Percentiles rank a stretch among this genome's conserved stretches.
phyloP scores from a whole-genome alignment of 2,797 vertebrate species.

The Cyprinella venusta region DNA sequence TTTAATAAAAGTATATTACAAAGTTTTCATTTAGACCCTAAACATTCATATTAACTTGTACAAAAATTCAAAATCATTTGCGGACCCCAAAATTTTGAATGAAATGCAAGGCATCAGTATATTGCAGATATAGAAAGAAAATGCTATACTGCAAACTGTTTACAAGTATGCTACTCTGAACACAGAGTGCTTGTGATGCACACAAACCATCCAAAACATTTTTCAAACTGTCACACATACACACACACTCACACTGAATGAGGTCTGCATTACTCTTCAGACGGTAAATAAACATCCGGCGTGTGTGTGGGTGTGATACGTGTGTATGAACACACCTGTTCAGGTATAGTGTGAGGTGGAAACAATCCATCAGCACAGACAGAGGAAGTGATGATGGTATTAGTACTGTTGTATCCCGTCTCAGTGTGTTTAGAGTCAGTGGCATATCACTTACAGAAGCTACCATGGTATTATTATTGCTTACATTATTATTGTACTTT shows the following conservation, averaged over 20 bases:
- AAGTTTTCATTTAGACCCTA: no score
- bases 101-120: neutral
- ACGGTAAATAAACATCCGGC: constrained; percentile 43
- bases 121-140: neutral
- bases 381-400: constrained; percentile 43
- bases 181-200: constrained; percentile 1
- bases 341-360: constrained; percentile 59
- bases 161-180: neutral
- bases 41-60: no score
- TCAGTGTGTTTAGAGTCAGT: neutral
- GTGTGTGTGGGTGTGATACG: constrained; percentile 38
- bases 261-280: constrained; percentile 32
- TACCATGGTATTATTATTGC: neutral
- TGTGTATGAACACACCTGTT: constrained; percentile 55
- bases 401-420: neutral
- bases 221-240: neutral
- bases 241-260: neutral
- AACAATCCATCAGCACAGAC: constrained; percentile 59
- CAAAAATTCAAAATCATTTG: no score
- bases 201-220: neutral
- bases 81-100: neutral
- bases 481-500: neutral
- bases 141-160: neutral
- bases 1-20: no score
- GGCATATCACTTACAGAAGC: neutral